These are phyloP conservation scores for Drosophila sordidula DNA, from an alignment of 2,888 invertebrate genomes.

Conservation along the genomic window DNA sequence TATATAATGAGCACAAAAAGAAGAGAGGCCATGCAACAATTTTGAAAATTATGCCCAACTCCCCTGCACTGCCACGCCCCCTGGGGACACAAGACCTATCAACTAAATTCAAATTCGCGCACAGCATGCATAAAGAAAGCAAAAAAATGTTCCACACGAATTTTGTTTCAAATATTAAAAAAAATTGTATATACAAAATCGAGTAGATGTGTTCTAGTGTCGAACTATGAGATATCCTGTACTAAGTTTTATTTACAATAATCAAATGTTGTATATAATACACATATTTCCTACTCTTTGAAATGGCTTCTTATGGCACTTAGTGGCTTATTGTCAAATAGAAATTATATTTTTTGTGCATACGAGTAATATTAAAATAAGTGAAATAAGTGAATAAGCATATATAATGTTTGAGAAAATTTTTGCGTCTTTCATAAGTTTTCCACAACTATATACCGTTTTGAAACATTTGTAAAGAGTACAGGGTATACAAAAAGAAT, in stretches of 20 bases:
- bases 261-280: too few relatives aligned
- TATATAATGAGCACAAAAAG: not conserved
- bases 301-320: too few relatives aligned
- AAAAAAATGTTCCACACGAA: conserved; percentile 34
- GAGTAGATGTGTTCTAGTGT: not conserved
- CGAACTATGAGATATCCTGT: not conserved
- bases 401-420: too few relatives aligned
- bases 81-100: conserved; percentile 35
- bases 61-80: conserved; percentile 6
- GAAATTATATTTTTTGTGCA: too few relatives aligned
- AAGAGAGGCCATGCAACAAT: conserved; percentile 12
- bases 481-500: conserved; percentile 11
- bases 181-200: not conserved
- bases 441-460: too few relatives aligned
- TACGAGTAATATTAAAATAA: too few relatives aligned
- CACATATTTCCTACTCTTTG: too few relatives aligned
- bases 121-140: conserved; percentile 46
- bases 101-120: conserved; percentile 57
- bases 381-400: too few relatives aligned
- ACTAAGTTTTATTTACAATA: not conserved
- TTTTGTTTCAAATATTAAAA: conserved; percentile 23
- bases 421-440: too few relatives aligned
- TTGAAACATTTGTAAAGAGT: not conserved
- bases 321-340: too few relatives aligned
- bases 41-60: conserved; percentile 16